These are phyloP conservation scores for Chrysochloris asiatica DNA, from an alignment of 2,113 vertebrate genomes.

Conservation along the genomic window DNA sequence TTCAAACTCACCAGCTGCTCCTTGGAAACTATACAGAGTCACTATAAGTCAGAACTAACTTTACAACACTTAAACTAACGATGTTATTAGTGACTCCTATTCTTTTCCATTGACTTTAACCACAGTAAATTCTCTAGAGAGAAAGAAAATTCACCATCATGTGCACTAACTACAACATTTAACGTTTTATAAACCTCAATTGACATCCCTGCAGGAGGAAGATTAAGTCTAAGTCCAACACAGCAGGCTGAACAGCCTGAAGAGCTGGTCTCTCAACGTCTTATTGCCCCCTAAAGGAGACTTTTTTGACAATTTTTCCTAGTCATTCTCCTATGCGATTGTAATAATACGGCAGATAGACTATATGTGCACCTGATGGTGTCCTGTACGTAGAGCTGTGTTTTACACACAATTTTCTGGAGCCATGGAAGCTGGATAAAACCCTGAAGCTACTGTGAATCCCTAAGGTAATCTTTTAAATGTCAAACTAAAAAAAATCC, in stretches of 20 bases:
- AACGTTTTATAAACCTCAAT: neutral
- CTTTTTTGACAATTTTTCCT: neutral
- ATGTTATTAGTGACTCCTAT: neutral
- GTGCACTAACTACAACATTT: neutral
- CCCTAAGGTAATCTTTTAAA: neutral
- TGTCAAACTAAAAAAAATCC: neutral
- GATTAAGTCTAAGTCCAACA: neutral
- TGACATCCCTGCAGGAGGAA: neutral
- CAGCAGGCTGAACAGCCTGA: neutral
- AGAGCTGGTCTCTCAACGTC: neutral
- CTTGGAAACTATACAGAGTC: too few species aligned
- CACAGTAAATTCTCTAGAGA: conserved; percentile 11
- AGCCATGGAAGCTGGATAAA: neutral
- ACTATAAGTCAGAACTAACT: too few species aligned
- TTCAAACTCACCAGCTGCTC: too few species aligned
- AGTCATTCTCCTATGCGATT: neutral
- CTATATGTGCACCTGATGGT: neutral
- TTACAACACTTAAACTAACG: too few species aligned
- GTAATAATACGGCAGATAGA: neutral
- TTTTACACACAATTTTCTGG: neutral
- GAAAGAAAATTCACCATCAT: neutral
- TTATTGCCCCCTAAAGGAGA: neutral
- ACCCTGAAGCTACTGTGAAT: neutral
- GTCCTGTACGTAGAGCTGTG: neutral
- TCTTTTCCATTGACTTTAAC: conserved; percentile 16